Base-by-base conservation (phyloP, 2,888 invertebrate species). In the Lysandra bellargus region DNA sequence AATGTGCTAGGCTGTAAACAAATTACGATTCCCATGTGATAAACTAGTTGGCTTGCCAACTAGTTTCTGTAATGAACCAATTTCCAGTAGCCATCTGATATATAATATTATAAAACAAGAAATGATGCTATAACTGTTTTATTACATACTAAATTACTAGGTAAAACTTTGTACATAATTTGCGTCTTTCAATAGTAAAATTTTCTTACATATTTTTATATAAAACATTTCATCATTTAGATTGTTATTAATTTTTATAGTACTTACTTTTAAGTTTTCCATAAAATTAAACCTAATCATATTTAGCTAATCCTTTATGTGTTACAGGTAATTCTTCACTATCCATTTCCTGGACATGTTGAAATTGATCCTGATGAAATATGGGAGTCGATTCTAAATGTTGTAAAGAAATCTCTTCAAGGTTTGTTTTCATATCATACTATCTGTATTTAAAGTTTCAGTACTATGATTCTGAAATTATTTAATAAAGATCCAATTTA, bases 301-400 rank as follows among this genome's bases (percentile, higher is more conserved):
- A 9, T 78, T 73, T 61, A 77, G 75, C 49, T 76, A 49, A 79
- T 75, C 12, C 9, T 40, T 23, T 7, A 37, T 69, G 1, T 79
- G n/a, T 88, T 88, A 75, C 87, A 98, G 98, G 96, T 98, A 78
- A 95, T 96, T 83, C 90, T 98, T 69, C 93, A 97, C 64, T 97
- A 97, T 89, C 98, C 98, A 0, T 90, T 96, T 82, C 96, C 96
- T 77, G 98, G 98, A 17, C 97, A 96, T 91, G 97, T 97, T 81
- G 99, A 99, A 95, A 98, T 99, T 83, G 97, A 98, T 87, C 98
- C 98, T 1, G 96, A 98, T 83, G 95, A 96, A 83, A 90, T 99
- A 81, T 98, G 98, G 97, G 89, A 91, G 6, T 95, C 95, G 81
- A 95, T 97, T 83, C 88, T 96, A 61, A 88, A 89, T 85, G 97